These are phyloP conservation scores for Caerostris darwini DNA, from an alignment of 1,140 invertebrate species.

Conservation along the genomic window DNA sequence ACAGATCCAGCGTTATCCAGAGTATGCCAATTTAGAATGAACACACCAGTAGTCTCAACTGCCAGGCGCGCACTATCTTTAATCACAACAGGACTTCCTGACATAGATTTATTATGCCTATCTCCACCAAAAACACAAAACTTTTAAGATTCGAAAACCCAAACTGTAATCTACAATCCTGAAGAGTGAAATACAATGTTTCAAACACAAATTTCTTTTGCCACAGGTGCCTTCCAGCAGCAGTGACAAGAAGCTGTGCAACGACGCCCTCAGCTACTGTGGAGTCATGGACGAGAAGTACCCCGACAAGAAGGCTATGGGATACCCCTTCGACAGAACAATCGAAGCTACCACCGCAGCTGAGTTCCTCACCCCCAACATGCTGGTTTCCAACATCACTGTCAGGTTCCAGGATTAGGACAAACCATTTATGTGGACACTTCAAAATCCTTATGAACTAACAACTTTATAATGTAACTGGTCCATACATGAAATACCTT, in stretches of 20 bases:
- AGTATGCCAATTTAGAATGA: not conserved
- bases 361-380: conserved; percentile 67
- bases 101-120: too few relatives aligned
- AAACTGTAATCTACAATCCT: not conserved
- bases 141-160: not conserved
- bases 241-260: conserved; percentile 82
- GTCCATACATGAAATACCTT: too few relatives aligned
- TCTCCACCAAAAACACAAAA: not conserved
- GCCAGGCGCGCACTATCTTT: too few relatives aligned
- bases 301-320: conserved; percentile 75
- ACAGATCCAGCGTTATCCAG: too few relatives aligned
- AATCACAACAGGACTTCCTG: too few relatives aligned
- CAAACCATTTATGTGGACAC: too few relatives aligned
- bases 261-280: conserved; percentile 88
- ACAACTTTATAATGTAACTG: too few relatives aligned
- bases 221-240: not conserved
- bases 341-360: conserved; percentile 79
- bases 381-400: conserved; percentile 46
- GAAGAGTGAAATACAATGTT: too few relatives aligned
- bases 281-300: conserved; percentile 86
- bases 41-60: too few relatives aligned
- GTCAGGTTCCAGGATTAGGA: conserved; percentile 71
- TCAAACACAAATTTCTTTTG: not conserved
- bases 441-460: too few relatives aligned
- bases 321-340: conserved; percentile 73